Percentiles rank a stretch among this genome's conserved stretches.
These are phyloP conservation scores for Podabrus alpinus DNA, from an alignment of 2,888 invertebrate species.

Conservation along the genomic window DNA sequence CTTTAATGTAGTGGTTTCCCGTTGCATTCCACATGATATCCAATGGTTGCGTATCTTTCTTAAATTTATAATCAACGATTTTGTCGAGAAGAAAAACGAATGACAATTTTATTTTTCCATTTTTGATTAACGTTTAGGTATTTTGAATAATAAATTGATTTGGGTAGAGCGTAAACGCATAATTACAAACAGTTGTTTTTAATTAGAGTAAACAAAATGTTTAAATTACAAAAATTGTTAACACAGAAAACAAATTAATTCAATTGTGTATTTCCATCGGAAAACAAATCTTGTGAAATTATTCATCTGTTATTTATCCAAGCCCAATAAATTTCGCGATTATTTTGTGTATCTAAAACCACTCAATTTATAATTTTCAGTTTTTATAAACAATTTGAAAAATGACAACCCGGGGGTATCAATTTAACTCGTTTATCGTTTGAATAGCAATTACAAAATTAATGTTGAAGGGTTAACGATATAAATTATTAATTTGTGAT, in stretches of 20 bases:
- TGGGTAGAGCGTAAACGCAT: too few species aligned
- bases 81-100: too few species aligned
- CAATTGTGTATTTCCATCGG: neutral
- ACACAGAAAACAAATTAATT: neutral
- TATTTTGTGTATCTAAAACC: neutral
- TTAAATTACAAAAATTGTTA: neutral
- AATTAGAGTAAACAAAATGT: neutral
- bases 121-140: neutral
- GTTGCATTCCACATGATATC: too few species aligned
- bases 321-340: neutral
- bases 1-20: too few species aligned
- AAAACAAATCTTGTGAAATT: neutral
- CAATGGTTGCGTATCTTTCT: neutral
- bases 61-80: neutral
- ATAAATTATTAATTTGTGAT: neutral
- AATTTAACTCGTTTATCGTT: neutral
- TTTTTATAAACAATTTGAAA: neutral
- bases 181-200: neutral
- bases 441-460: neutral
- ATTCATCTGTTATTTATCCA: neutral
- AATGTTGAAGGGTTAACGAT: neutral
- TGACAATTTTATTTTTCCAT: too few species aligned
- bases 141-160: neutral
- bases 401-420: neutral
- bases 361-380: neutral